Evolutionary conservation across 2,888 invertebrate species (phyloP).

Genomic region (Xylota segnis): DNA sequence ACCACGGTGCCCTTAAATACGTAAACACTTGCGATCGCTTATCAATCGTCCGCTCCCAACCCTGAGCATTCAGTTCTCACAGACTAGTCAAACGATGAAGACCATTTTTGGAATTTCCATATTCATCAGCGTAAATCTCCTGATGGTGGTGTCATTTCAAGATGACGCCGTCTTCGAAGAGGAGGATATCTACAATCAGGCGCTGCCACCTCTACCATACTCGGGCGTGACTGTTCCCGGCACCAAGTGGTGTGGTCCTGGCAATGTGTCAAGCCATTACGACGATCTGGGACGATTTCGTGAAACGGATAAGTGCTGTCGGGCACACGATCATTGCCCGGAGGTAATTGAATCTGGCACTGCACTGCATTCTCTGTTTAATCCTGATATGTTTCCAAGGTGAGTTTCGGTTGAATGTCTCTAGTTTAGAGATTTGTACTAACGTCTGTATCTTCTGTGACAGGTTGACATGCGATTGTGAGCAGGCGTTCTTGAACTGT

Average conservation of each 20-base stretch:
- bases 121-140: background rate
- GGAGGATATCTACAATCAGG: constrained; percentile 83
- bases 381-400: constrained; percentile 83
- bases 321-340: constrained; percentile 90
- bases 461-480: constrained; percentile 83
- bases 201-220: constrained; percentile 80
- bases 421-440: background rate
- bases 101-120: constrained; percentile 10
- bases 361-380: constrained; percentile 80
- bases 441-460: background rate
- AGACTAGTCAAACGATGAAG: constrained; percentile 36
- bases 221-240: constrained; percentile 86
- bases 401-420: constrained; percentile 71
- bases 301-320: constrained; percentile 93
- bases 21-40: background rate
- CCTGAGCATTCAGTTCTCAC: constrained; percentile 27
- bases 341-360: constrained; percentile 81
- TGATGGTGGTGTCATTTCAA: constrained; percentile 76
- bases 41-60: constrained; percentile 12
- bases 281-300: constrained; percentile 93
- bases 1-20: constrained; percentile 43
- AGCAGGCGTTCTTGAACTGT: constrained; percentile 83
- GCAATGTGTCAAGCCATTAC: constrained; percentile 90
- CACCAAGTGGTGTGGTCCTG: constrained; percentile 96
- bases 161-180: constrained; percentile 83